Evolutionary conservation across 2,888 invertebrate genomes (phyloP).

Genomic region (Caenorhabditis drosophilae): DNA sequence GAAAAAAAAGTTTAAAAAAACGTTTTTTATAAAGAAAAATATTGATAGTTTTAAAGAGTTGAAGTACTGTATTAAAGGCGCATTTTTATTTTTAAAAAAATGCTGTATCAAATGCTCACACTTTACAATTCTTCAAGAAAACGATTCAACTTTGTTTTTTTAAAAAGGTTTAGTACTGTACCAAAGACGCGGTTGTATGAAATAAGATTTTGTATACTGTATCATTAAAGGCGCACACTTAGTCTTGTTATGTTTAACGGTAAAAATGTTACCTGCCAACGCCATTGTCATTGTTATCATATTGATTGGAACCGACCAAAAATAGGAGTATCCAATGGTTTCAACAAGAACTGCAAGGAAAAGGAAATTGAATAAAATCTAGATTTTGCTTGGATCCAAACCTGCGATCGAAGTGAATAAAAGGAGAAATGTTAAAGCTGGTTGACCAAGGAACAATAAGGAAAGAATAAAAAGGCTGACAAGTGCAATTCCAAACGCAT

Average conservation of each 20-base stretch:
- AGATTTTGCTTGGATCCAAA: neutral
- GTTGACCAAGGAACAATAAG: slow-evolving; percentile 54
- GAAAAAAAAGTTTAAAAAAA: too few species aligned
- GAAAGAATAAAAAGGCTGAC: slow-evolving; percentile 42
- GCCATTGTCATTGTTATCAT: slow-evolving; percentile 59
- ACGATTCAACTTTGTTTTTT: too few species aligned
- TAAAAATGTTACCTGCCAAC: slow-evolving; percentile 37
- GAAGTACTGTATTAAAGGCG: too few species aligned
- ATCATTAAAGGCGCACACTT: too few species aligned
- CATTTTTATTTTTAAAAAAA: too few species aligned
- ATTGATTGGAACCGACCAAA: slow-evolving; percentile 63
- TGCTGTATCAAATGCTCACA: too few species aligned
- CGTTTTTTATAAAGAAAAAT: too few species aligned
- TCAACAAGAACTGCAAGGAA: slow-evolving; percentile 52
- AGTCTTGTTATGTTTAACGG: neutral
- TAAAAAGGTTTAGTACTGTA: too few species aligned
- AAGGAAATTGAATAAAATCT: slow-evolving; percentile 1
- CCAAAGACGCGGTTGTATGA: too few species aligned
- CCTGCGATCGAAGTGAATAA: slow-evolving; percentile 44
- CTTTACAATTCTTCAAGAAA: too few species aligned
- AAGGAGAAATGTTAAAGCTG: slow-evolving; percentile 48
- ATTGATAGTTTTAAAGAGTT: too few species aligned
- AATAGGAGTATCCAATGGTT: slow-evolving; percentile 51
- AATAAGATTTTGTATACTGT: too few species aligned
- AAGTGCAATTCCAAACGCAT: slow-evolving; percentile 46